Percentiles rank a stretch among this genome's conserved stretches.
phyloP scores from a whole-genome alignment of 2,797 vertebrate species.

The Columba guinea region DNA sequence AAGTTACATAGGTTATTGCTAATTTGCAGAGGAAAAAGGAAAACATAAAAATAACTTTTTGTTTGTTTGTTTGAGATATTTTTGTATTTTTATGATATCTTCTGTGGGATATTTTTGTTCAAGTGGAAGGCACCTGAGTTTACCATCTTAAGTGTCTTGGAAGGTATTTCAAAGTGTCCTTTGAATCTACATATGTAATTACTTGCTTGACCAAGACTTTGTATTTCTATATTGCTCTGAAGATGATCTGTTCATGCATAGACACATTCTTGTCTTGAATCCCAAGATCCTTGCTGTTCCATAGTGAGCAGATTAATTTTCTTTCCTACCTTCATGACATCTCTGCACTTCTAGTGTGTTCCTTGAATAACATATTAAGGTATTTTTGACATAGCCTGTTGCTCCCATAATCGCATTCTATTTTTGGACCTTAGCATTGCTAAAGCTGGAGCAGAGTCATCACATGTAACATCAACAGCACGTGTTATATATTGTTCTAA shows the following conservation, averaged over 20 bases:
- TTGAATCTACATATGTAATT: not conserved
- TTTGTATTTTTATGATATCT: not conserved
- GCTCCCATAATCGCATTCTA: not conserved
- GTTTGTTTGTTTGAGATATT: not conserved
- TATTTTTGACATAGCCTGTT: not conserved
- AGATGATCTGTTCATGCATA: not conserved
- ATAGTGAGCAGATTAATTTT: not conserved
- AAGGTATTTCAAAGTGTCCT: not conserved
- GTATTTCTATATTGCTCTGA: not conserved
- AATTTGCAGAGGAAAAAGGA: not conserved
- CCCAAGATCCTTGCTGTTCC: not conserved
- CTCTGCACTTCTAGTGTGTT: not conserved
- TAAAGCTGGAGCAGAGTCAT: slow-evolving; percentile 3
- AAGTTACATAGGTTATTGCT: not conserved
- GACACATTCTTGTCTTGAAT: not conserved
- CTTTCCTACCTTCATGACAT: not conserved
- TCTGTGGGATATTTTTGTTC: not conserved
- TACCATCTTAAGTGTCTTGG: not conserved
- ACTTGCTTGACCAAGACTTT: not conserved
- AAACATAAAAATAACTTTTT: not conserved
- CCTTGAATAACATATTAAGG: not conserved
- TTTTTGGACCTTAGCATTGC: not conserved
- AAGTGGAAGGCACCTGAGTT: not conserved
- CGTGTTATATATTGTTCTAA: not conserved
- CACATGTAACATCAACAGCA: not conserved